Evolutionary conservation across 2,888 invertebrate genomes (phyloP), one percentile per base, ranked within the genome.

Genomic region (Proisotoma minuta): DNA sequence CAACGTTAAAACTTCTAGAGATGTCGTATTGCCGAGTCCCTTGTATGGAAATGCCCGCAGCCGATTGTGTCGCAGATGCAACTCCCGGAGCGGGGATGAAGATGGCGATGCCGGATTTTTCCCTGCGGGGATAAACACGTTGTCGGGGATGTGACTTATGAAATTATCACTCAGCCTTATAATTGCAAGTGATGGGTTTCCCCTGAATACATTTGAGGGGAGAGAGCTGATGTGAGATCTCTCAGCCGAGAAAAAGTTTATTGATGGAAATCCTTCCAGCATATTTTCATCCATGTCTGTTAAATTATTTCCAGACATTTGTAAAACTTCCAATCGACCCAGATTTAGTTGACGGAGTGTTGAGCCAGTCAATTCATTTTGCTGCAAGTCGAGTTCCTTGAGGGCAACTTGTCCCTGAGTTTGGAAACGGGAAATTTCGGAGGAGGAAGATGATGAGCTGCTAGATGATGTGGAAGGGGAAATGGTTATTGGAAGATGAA

Each of bases 231-330:
- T 83, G 73, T 85, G 84, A 63, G 87, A 86, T 75, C 84, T 80
- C 76, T 87, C 86, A 73, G 88, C 81, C 29, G 84, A 81, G 65
- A 92, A 80, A 47, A 85, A 84, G 77, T 88, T 89, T 64, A 92
- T 79, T 0, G 89, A 88, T 12, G 89, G 88, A 66, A 92, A 79
- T 63, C 88, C 88, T 62, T 87, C 85, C 72, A 91, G 83, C 15
- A 89, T 87, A 63, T 84, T 84, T 4, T 84, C 84, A 75, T 84
- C 84, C 59, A 90, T 81, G 67, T 83, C 80, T 60, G 84, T 85
- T 72, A 92, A 87, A 77, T 91, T 89, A 77, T 92, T 93, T 74
- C 84, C 83, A 2, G 89, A 87, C 0, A 86, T 84, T 67, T 88
- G 82, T 59, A 91, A 77, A 10, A 88, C 89, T 62, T 69, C 70